Percentiles rank a stretch among this genome's conserved stretches.
phyloP scores from a whole-genome alignment of 2,888 invertebrate species.

The Conus canariensis region DNA sequence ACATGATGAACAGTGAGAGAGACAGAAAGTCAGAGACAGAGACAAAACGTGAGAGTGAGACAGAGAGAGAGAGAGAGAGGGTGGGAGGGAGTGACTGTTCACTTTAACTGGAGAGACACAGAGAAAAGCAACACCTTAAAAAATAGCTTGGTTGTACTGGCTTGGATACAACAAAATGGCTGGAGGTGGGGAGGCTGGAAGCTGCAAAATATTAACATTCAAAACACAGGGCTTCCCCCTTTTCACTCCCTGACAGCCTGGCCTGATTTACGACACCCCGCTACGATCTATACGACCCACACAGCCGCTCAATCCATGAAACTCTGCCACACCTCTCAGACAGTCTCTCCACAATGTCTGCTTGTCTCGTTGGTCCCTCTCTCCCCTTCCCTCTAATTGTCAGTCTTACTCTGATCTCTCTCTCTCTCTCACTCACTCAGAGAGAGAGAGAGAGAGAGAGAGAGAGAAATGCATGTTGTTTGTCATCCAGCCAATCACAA shows the following conservation, averaged over 20 bases:
- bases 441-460: no score
- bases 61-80: neutral
- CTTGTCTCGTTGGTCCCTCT: neutral
- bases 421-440: no score
- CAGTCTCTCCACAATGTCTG: no score
- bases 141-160: neutral
- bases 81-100: neutral
- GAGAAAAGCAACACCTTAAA: neutral
- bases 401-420: neutral
- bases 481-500: no score
- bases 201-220: slow-evolving; percentile 42
- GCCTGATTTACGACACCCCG: slow-evolving; percentile 20
- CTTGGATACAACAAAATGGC: slow-evolving; percentile 26
- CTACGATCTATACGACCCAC: neutral
- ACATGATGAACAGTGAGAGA: neutral
- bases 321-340: neutral
- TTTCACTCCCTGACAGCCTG: slow-evolving; percentile 18
- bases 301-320: neutral
- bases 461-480: no score
- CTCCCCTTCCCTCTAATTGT: neutral
- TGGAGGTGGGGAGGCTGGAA: neutral
- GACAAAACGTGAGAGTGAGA: neutral
- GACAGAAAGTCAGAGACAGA: neutral
- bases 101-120: neutral
- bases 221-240: slow-evolving; percentile 34